A percentile compares a stretch with the other conserved stretches of the same genome.
Conservation (phyloP, 2,113 vertebrate species). For the Grallaria varia region DNA sequence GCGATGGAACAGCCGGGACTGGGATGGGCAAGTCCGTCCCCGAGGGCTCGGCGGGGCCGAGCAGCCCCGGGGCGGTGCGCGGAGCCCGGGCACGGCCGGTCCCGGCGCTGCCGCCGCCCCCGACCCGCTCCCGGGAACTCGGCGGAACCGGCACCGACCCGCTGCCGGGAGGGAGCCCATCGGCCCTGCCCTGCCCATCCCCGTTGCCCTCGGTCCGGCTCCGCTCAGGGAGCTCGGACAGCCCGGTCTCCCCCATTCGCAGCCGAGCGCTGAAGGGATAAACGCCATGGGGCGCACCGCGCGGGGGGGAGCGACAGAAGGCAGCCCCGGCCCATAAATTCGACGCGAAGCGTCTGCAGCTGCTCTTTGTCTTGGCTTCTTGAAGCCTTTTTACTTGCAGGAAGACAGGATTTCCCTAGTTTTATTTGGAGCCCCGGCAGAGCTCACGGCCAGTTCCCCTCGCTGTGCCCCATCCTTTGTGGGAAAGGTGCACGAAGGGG, state of each 20-base stretch:
- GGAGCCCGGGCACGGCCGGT: too few relatives aligned
- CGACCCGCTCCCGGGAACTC: too few relatives aligned
- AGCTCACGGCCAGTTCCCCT: accelerated
- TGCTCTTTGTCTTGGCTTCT: neutral
- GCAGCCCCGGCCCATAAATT: neutral
- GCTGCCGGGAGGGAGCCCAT: too few relatives aligned
- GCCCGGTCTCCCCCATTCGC: accelerated
- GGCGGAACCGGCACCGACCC: too few relatives aligned
- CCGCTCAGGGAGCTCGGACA: accelerated
- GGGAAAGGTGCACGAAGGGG: neutral
- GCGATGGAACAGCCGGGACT: too few relatives aligned
- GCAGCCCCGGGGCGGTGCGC: too few relatives aligned
- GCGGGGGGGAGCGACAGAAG: accelerated
- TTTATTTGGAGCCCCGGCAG: neutral
- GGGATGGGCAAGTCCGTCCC: too few relatives aligned
- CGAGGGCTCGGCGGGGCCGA: accelerated
- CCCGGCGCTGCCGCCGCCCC: neutral
- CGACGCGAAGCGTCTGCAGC: neutral
- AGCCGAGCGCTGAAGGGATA: accelerated
- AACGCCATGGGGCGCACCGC: accelerated
- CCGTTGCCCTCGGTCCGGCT: neutral
- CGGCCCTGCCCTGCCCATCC: too few relatives aligned
- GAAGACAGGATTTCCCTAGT: neutral
- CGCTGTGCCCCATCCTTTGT: neutral
- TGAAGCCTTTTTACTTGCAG: too few relatives aligned